Evolutionary conservation across 2,888 invertebrate genomes (phyloP).

Genomic region (Agrilus biguttatus): DNA sequence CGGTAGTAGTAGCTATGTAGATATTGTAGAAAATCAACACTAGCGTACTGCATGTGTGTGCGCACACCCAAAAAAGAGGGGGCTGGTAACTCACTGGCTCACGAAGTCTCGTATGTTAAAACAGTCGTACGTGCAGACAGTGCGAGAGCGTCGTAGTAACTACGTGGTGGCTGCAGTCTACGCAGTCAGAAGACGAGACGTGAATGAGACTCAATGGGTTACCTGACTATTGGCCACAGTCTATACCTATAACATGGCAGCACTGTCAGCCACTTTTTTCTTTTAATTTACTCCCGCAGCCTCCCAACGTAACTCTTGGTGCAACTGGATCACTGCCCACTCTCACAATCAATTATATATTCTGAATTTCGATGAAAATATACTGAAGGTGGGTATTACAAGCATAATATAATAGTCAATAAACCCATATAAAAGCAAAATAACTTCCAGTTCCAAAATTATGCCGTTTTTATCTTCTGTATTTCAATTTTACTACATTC

Average conservation of each 20-base stretch:
- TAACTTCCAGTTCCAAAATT: no score
- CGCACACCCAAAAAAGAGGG: conserved; percentile 18
- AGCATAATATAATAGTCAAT: no score
- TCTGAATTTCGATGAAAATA: no score
- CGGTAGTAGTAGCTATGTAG: conserved; percentile 18
- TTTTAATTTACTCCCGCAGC: no score
- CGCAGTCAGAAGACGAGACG: conserved; percentile 27
- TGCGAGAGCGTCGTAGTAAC: conserved; percentile 21
- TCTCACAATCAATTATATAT: no score
- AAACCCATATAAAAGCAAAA: no score
- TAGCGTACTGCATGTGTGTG: conserved; percentile 16
- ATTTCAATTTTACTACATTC: no score
- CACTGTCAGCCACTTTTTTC: conserved; percentile 25
- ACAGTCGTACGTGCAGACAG: conserved; percentile 26
- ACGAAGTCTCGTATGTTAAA: conserved; percentile 24
- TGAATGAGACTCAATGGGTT: conserved; percentile 25
- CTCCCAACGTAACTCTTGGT: no score
- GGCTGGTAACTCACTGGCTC: conserved; percentile 30
- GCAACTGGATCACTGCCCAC: no score
- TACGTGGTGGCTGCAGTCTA: conserved; percentile 25
- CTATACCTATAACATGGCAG: conserved; percentile 36
- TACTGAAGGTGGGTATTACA: no score
- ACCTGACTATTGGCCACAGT: conserved; percentile 32
- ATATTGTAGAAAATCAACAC: conserved; percentile 20
- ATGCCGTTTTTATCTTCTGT: no score